Evolutionary conservation across 2,888 invertebrate genomes (phyloP).

Genomic region (Parnassius apollo): DNA sequence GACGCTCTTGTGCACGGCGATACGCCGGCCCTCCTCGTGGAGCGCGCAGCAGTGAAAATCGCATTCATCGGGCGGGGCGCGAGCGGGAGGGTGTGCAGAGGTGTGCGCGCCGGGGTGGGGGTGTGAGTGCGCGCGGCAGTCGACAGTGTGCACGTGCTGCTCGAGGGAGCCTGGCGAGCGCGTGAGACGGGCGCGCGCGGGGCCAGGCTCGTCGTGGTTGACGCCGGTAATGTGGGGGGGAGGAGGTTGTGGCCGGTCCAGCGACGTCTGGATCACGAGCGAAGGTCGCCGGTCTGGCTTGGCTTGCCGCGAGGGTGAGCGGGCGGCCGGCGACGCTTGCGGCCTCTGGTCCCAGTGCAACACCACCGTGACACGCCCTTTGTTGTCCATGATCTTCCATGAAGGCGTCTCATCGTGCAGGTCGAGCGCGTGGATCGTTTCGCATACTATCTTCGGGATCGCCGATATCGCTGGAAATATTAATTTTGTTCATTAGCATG

Average conservation of each 20-base stretch:
- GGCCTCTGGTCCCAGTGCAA: slow-evolving; percentile 97
- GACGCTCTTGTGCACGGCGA: slow-evolving; percentile 95
- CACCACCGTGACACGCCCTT: slow-evolving; percentile 97
- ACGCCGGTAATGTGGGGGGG: slow-evolving; percentile 95
- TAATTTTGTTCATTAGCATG: not conserved
- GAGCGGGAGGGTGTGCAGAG: slow-evolving; percentile 74
- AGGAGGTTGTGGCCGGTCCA: slow-evolving; percentile 85
- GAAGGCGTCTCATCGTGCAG: slow-evolving; percentile 97
- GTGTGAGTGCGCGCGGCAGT: slow-evolving; percentile 82
- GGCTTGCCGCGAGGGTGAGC: slow-evolving; percentile 73
- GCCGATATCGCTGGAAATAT: slow-evolving; percentile 91
- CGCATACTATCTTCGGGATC: slow-evolving; percentile 98
- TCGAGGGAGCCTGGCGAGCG: slow-evolving; percentile 85
- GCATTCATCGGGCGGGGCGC: slow-evolving; percentile 88
- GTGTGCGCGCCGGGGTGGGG: slow-evolving; percentile 84
- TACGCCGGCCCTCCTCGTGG: slow-evolving; percentile 95
- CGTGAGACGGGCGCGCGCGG: slow-evolving; percentile 87
- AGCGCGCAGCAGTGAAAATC: slow-evolving; percentile 97
- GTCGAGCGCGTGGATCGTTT: slow-evolving; percentile 96
- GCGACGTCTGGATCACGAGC: slow-evolving; percentile 87
- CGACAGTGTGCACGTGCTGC: slow-evolving; percentile 84
- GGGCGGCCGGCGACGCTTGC: slow-evolving; percentile 83
- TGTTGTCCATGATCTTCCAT: slow-evolving; percentile 99
- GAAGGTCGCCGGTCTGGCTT: slow-evolving; percentile 84
- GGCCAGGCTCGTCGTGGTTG: slow-evolving; percentile 92